phyloP scores from a whole-genome alignment of 2,888 invertebrate genomes.

The Dryobotodes eremita region DNA sequence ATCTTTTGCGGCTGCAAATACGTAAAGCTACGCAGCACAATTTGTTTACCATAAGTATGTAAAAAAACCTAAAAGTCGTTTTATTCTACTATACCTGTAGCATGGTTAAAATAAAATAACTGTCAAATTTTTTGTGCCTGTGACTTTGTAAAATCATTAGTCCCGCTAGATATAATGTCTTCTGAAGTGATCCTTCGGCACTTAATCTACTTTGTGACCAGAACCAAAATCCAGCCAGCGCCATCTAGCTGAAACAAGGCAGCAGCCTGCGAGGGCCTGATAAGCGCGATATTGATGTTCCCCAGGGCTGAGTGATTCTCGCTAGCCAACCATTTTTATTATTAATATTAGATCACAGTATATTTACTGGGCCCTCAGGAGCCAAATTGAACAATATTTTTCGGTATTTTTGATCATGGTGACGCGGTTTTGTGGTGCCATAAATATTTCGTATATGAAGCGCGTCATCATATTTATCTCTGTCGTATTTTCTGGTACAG shows the following conservation, averaged over 20 bases:
- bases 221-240: slow-evolving; percentile 40
- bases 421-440: slow-evolving; percentile 40
- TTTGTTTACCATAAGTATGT: background rate
- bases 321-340: slow-evolving; percentile 72
- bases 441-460: slow-evolving; percentile 48
- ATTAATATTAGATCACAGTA: slow-evolving; percentile 68
- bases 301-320: slow-evolving; percentile 74
- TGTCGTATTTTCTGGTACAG: slow-evolving; percentile 35
- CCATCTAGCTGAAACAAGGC: slow-evolving; percentile 55
- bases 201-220: background rate
- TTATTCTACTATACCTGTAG: background rate
- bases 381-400: slow-evolving; percentile 67
- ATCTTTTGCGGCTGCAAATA: background rate
- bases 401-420: slow-evolving; percentile 42
- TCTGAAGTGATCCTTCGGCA: slow-evolving; percentile 15
- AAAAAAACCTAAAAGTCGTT: too few relatives aligned
- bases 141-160: background rate
- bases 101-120: background rate
- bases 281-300: slow-evolving; percentile 77
- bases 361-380: slow-evolving; percentile 64
- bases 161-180: background rate
- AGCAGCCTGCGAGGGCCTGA: slow-evolving; percentile 66
- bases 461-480: slow-evolving; percentile 43
- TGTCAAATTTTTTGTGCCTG: too few relatives aligned
- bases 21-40: background rate